Conservation (phyloP, 2,797 vertebrate species). For the Eulemur coronatus region DNA sequence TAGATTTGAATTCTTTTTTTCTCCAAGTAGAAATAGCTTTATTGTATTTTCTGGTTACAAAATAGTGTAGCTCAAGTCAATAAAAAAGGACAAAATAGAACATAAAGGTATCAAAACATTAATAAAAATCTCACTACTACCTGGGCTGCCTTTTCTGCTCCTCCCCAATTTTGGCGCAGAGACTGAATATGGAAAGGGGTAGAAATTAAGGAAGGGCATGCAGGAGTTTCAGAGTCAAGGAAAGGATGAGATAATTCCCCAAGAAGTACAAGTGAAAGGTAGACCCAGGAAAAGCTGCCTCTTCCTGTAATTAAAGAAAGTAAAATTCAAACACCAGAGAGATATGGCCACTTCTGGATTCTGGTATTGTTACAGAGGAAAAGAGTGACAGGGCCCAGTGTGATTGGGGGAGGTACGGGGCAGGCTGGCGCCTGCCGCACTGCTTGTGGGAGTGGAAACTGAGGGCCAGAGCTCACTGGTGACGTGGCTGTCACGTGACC, state of each 20-base stretch:
- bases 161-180: slow-evolving; percentile 17
- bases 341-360: background rate
- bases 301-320: slow-evolving; percentile 51
- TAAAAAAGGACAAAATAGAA: slow-evolving; percentile 30
- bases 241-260: slow-evolving; percentile 21
- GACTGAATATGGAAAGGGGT: background rate
- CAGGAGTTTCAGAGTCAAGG: slow-evolving; percentile 25
- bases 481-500: slow-evolving; percentile 73
- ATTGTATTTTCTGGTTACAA: slow-evolving; percentile 25
- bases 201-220: background rate
- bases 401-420: slow-evolving; percentile 18
- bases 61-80: slow-evolving; percentile 4
- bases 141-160: background rate
- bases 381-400: slow-evolving; percentile 46
- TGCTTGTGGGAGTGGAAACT: slow-evolving; percentile 75
- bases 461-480: slow-evolving; percentile 65
- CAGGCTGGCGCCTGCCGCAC: slow-evolving; percentile 65
- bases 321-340: slow-evolving; percentile 16
- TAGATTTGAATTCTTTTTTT: background rate
- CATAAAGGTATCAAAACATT: background rate
- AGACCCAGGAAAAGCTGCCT: slow-evolving; percentile 22
- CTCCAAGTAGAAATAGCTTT: background rate
- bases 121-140: slow-evolving; percentile 24
- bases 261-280: background rate
- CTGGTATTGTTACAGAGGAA: slow-evolving; percentile 46